phyloP scores from a whole-genome alignment of 2,113 vertebrate species.

The Aptenodytes forsteri region DNA sequence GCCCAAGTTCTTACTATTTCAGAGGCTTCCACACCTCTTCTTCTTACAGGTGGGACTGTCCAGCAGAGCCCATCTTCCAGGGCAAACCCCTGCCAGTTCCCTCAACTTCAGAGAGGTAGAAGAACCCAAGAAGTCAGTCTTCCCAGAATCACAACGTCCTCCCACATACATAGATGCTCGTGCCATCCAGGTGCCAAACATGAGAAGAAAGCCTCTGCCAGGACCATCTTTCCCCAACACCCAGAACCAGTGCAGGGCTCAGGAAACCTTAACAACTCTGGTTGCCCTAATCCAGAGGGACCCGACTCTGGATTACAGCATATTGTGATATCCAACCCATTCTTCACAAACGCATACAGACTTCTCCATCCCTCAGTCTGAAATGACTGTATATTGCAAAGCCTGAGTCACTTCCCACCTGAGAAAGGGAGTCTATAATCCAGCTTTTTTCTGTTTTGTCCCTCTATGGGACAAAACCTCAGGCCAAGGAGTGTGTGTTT shows the following conservation, averaged over 20 bases:
- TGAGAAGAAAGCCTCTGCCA: neutral
- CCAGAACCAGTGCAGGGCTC: accelerated
- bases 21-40: neutral
- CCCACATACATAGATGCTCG: neutral
- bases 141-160: accelerated
- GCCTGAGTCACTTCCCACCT: neutral
- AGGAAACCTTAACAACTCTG: neutral
- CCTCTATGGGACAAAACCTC: neutral
- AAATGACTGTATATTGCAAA: neutral
- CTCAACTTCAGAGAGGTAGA: neutral
- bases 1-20: neutral
- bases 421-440: neutral
- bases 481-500: neutral
- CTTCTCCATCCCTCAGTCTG: neutral
- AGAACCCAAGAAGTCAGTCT: neutral
- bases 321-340: accelerated
- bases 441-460: neutral
- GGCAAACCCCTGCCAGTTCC: neutral
- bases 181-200: neutral
- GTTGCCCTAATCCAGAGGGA: neutral
- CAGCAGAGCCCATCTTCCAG: neutral
- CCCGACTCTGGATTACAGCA: neutral
- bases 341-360: neutral
- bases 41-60: too few species aligned
- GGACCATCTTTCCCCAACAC: neutral